Evolutionary conservation across 1,140 invertebrate genomes (phyloP).

Genomic region (Probaryconus sp.): DNA sequence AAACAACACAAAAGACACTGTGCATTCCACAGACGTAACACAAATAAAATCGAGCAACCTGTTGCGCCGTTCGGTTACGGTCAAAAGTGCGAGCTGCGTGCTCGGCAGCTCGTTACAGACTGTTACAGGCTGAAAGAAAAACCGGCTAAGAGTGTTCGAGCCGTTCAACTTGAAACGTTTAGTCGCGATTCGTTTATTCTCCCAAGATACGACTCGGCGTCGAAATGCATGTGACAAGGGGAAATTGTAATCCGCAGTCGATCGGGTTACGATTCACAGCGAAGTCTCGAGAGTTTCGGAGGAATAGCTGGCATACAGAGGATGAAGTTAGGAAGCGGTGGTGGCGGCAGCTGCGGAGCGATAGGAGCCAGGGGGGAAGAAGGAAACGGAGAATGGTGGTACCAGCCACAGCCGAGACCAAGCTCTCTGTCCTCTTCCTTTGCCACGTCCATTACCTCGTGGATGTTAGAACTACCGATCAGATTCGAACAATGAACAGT

Average conservation of each 20-base stretch:
- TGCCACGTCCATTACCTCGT: conserved; percentile 53
- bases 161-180: background rate
- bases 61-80: conserved; percentile 16
- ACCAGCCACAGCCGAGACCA: conserved; percentile 73
- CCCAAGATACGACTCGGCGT: too few relatives aligned
- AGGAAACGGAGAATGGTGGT: conserved; percentile 74
- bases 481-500: conserved; percentile 56
- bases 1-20: conserved; percentile 31
- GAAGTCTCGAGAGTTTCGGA: conserved; percentile 30
- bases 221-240: conserved; percentile 5
- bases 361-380: conserved; percentile 66
- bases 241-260: conserved; percentile 9
- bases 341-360: conserved; percentile 38
- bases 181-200: too few relatives aligned
- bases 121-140: too few relatives aligned
- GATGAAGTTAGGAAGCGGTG: conserved; percentile 55
- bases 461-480: conserved; percentile 54
- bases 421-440: conserved; percentile 65
- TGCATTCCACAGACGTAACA: conserved; percentile 37
- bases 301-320: conserved; percentile 40
- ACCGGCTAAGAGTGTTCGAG: conserved; percentile 28
- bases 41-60: conserved; percentile 40
- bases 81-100: conserved; percentile 33
- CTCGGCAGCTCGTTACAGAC: conserved; percentile 50
- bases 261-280: conserved; percentile 23